These are phyloP conservation scores for Rostratula benghalensis DNA, from an alignment of 2,113 vertebrate genomes.

Conservation along the genomic window DNA sequence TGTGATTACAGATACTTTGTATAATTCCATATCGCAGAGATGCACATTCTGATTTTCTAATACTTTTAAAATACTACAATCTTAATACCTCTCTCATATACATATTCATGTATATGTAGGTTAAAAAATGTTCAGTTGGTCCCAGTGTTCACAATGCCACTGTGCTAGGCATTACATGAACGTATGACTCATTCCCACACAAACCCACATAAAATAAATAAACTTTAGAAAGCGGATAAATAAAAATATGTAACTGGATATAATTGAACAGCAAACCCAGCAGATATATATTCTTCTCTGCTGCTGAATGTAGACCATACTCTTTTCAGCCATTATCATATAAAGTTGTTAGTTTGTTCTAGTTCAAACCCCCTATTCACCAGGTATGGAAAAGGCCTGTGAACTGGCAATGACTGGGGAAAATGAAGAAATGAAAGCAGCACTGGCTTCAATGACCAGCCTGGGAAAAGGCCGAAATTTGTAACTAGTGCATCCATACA, in stretches of 20 bases:
- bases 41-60: not conserved
- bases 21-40: not conserved
- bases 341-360: not conserved
- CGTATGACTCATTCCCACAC: not conserved
- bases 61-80: not conserved
- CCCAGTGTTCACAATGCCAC: not conserved
- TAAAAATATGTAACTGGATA: not conserved
- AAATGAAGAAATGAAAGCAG: not conserved
- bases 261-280: accelerated
- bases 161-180: not conserved
- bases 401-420: not conserved
- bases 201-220: not conserved
- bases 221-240: not conserved
- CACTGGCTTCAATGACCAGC: not conserved
- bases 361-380: not conserved
- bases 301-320: not conserved
- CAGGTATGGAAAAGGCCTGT: not conserved
- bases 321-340: not conserved
- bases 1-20: not conserved
- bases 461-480: slow-evolving; percentile 31
- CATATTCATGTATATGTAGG: not conserved
- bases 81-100: not conserved
- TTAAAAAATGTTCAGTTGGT: not conserved
- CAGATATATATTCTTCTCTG: not conserved
- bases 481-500: slow-evolving; percentile 22